phyloP scores from a whole-genome alignment of 1,140 invertebrate genomes.

The Bombus polaris region DNA sequence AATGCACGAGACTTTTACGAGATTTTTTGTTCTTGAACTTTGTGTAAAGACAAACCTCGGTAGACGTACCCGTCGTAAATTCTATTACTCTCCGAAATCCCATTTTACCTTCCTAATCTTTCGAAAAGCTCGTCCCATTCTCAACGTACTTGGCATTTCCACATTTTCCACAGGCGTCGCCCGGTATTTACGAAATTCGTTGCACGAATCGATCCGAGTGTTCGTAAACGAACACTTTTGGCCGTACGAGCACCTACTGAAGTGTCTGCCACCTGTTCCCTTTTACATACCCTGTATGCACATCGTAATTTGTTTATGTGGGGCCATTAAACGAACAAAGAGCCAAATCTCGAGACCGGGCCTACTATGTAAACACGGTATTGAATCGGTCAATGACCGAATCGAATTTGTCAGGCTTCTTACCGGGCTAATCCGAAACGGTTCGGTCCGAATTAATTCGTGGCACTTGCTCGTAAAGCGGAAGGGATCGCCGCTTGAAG shows the following conservation, averaged over 20 bases:
- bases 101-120: rapidly evolving
- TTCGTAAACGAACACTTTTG: too few relatives aligned
- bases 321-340: too few relatives aligned
- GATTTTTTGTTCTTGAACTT: rapidly evolving
- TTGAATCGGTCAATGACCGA: neutral
- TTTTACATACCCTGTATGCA: too few relatives aligned
- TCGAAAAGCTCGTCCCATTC: rapidly evolving
- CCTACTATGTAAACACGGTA: constrained; percentile 27
- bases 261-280: rapidly evolving
- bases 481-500: neutral
- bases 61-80: too few relatives aligned
- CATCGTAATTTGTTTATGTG: too few relatives aligned
- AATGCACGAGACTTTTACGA: too few relatives aligned
- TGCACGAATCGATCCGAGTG: too few relatives aligned
- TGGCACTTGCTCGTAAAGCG: constrained; percentile 25
- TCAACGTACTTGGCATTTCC: too few relatives aligned
- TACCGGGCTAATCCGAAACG: constrained; percentile 35
- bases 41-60: rapidly evolving
- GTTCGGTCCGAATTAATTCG: constrained; percentile 43
- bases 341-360: neutral
- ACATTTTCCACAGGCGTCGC: too few relatives aligned
- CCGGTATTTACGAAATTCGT: too few relatives aligned
- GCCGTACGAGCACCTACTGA: rapidly evolving
- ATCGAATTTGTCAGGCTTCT: constrained; percentile 5
- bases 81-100: rapidly evolving